phyloP scores from a whole-genome alignment of 2,888 invertebrate genomes.

The Erpobdella octoculata region DNA sequence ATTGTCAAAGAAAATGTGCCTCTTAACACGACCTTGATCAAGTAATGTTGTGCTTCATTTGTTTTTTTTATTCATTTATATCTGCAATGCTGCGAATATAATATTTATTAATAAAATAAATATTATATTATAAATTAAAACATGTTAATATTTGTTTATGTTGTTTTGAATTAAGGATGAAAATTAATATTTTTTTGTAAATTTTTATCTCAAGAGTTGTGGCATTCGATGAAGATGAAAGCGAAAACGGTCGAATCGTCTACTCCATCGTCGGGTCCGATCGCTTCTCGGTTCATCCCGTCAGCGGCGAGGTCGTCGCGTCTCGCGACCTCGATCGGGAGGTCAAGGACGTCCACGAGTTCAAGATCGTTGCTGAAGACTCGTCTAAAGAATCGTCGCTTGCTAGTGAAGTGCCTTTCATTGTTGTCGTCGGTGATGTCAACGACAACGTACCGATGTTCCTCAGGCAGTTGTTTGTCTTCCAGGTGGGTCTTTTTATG shows the following conservation, averaged over 20 bases:
- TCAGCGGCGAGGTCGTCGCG: background rate
- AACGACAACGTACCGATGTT: background rate
- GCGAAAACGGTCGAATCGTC: background rate
- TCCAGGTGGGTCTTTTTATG: no score
- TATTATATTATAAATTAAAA: no score
- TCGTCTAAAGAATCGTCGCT: background rate
- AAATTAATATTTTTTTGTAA: background rate
- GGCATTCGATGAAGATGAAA: background rate
- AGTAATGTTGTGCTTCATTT: no score
- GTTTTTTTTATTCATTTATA: no score
- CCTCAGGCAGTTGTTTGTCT: background rate
- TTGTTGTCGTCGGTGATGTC: background rate
- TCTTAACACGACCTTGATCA: no score
- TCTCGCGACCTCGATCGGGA: background rate
- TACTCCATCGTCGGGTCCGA: background rate
- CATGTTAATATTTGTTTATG: no score
- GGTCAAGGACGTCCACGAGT: background rate
- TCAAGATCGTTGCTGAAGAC: slow-evolving; percentile 5
- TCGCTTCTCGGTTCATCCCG: background rate
- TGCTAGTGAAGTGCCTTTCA: background rate
- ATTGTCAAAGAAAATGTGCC: background rate
- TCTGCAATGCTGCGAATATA: no score
- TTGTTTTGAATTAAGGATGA: no score
- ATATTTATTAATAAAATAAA: no score
- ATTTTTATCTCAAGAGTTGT: background rate